These are phyloP conservation scores for Hystrix cristata DNA, from an alignment of 2,113 vertebrate genomes.

Conservation along the genomic window DNA sequence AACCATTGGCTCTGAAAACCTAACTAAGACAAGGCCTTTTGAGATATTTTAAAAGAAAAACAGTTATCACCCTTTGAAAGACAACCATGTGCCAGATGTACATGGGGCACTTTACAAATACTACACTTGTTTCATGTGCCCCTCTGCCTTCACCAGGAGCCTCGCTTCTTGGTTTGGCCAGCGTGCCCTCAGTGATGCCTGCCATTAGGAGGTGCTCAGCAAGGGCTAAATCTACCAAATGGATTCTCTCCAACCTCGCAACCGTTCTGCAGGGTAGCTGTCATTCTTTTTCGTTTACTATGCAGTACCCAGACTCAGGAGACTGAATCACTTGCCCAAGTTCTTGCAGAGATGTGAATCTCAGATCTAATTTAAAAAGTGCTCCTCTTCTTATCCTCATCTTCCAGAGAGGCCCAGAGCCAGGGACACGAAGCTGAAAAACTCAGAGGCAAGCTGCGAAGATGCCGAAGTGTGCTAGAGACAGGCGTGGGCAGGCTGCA, in stretches of 20 bases:
- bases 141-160: background rate
- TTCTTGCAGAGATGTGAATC: background rate
- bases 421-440: background rate
- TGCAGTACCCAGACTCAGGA: background rate
- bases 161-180: background rate
- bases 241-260: background rate
- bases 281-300: background rate
- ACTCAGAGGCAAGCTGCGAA: background rate
- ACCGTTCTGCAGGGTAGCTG: background rate
- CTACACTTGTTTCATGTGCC: background rate
- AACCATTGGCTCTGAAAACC: no score
- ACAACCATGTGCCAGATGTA: background rate
- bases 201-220: background rate
- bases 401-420: background rate
- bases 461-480: background rate
- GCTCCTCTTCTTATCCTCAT: background rate
- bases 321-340: background rate
- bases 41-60: slow-evolving; percentile 16
- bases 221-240: background rate
- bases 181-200: no score
- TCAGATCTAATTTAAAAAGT: background rate
- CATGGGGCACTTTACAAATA: background rate
- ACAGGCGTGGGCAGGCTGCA: background rate
- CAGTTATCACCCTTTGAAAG: background rate
- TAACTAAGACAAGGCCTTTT: background rate